Evolutionary conservation across 2,888 invertebrate genomes (phyloP).

Genomic region (Caenorhabditis becei): DNA sequence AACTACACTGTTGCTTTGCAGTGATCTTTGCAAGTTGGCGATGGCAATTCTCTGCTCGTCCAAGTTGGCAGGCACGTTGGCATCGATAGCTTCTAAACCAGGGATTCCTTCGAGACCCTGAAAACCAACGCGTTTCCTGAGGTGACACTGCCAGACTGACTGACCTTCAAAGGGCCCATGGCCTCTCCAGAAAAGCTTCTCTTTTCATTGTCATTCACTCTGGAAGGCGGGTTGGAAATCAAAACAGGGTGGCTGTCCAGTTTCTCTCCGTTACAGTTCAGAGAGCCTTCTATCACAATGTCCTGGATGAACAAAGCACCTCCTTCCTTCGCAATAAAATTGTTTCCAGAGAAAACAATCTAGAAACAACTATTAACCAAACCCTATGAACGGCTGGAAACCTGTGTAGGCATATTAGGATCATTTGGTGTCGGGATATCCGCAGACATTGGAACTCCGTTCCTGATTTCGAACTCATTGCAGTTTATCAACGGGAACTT

Average conservation of each 20-base stretch:
- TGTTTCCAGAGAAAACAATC: conserved; percentile 73
- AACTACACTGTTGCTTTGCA: conserved; percentile 51
- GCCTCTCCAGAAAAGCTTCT: conserved; percentile 59
- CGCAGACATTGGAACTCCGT: conserved; percentile 71
- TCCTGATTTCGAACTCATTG: conserved; percentile 71
- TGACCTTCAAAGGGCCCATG: conserved; percentile 60
- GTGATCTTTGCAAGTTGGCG: conserved; percentile 46
- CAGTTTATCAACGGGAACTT: conserved; percentile 71
- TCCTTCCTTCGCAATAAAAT: conserved; percentile 72
- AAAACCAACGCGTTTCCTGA: neutral
- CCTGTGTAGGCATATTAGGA: conserved; percentile 67
- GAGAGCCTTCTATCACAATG: conserved; percentile 70
- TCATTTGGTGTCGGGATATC: conserved; percentile 70
- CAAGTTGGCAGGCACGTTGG: conserved; percentile 33
- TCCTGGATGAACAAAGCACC: conserved; percentile 75
- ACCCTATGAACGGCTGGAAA: no score
- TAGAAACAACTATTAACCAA: conserved; percentile 26
- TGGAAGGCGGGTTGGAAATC: conserved; percentile 54
- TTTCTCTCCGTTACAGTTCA: conserved; percentile 64
- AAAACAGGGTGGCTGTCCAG: conserved; percentile 64
- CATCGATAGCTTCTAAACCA: conserved; percentile 69
- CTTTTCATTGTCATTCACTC: conserved; percentile 54
- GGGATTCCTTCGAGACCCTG: conserved; percentile 56
- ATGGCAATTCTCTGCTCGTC: conserved; percentile 50
- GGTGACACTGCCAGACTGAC: neutral